Evolutionary conservation across 2,888 invertebrate genomes (phyloP).

Genomic region (Habrosyne pyritoides): DNA sequence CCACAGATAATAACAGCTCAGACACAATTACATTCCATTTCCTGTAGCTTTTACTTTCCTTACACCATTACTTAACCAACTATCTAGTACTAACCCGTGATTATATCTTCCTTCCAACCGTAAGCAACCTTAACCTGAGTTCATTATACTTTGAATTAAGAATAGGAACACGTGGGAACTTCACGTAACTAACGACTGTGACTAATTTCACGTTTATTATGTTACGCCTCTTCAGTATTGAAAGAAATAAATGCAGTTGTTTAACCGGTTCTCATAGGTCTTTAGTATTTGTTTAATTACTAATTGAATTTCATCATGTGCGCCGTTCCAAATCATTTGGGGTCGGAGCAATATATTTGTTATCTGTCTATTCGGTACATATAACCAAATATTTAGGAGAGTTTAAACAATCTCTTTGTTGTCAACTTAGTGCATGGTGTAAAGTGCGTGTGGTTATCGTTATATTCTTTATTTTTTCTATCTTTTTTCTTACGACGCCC

Average conservation of each 20-base stretch:
- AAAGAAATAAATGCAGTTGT: background rate
- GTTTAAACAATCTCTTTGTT: too few species aligned
- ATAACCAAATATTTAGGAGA: too few species aligned
- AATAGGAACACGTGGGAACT: conserved; percentile 1
- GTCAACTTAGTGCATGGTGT: too few species aligned
- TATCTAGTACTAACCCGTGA: background rate
- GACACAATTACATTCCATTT: background rate
- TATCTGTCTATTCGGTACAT: too few species aligned
- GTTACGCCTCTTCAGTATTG: conserved; percentile 1
- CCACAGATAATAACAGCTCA: background rate
- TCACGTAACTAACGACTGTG: background rate
- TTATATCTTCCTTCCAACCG: background rate
- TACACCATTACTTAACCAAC: background rate
- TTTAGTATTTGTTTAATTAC: background rate
- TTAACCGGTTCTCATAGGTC: background rate
- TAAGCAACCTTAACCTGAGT: background rate
- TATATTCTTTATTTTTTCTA: too few species aligned
- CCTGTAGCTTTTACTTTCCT: background rate
- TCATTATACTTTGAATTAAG: background rate
- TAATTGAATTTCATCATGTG: background rate
- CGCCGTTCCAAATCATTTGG: too few species aligned
- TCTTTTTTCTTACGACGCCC: too few species aligned
- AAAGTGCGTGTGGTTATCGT: too few species aligned
- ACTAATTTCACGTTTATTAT: conserved; percentile 2
- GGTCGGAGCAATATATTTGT: too few species aligned